Conservation (phyloP, 2,797 vertebrate species). For the Lagorchestes hirsutus region DNA sequence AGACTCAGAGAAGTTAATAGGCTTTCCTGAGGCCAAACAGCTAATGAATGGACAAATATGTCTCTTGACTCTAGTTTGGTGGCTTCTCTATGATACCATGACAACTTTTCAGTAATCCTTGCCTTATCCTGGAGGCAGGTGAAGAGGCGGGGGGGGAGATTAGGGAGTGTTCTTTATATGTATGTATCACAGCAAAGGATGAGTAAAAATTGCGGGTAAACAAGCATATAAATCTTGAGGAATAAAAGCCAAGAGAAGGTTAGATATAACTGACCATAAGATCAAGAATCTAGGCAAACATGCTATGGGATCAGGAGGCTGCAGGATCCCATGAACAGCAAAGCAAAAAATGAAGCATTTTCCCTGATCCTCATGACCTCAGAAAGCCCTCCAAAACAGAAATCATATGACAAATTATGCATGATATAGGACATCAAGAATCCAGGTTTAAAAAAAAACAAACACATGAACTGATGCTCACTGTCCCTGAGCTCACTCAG, state of each 20-base stretch:
- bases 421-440: not conserved
- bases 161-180: not conserved
- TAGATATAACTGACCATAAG: not conserved
- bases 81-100: not conserved
- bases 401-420: no score
- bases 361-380: no score
- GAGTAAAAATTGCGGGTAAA: not conserved
- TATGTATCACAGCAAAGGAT: not conserved
- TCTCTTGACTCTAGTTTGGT: not conserved
- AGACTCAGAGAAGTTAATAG: not conserved
- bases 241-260: conserved; percentile 2
- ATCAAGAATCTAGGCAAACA: not conserved
- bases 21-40: not conserved
- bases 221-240: not conserved
- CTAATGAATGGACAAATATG: not conserved
- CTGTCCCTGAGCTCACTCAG: not conserved
- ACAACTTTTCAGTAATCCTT: not conserved
- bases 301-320: not conserved
- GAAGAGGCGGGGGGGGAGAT: not conserved
- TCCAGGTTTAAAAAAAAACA: no score
- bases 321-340: not conserved
- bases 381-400: no score
- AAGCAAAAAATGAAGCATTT: not conserved
- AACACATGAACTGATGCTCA: not conserved
- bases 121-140: not conserved